Percentiles rank a stretch among this genome's conserved stretches.
Conservation (phyloP, 2,888 invertebrate species). For the Chorisops tibialis region DNA sequence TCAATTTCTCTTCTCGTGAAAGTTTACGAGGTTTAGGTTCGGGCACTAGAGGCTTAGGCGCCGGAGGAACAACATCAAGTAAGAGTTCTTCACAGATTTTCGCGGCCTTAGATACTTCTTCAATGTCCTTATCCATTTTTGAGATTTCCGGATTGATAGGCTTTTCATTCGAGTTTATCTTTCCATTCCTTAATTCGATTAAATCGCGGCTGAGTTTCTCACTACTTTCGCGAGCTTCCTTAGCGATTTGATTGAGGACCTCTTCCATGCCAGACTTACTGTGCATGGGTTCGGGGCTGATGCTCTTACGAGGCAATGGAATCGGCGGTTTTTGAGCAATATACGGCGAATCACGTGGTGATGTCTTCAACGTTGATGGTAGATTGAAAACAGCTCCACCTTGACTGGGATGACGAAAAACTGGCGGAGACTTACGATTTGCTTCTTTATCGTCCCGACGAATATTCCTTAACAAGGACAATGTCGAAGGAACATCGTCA, state of each 20-base stretch:
- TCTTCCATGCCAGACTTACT: constrained; percentile 62
- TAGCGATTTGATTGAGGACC: constrained; percentile 68
- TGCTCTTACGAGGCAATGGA: constrained; percentile 55
- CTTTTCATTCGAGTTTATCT: neutral
- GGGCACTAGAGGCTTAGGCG: constrained; percentile 17
- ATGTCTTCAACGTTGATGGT: constrained; percentile 42
- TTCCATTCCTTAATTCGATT: constrained; percentile 55
- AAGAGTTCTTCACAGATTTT: constrained; percentile 54
- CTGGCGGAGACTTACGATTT: constrained; percentile 26
- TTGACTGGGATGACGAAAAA: constrained; percentile 49
- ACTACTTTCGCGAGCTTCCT: constrained; percentile 72
- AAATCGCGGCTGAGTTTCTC: constrained; percentile 66
- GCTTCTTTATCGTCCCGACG: constrained; percentile 43
- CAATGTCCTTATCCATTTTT: constrained; percentile 45
- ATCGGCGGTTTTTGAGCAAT: constrained; percentile 56
- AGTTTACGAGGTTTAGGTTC: constrained; percentile 39
- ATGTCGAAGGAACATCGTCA: constrained; percentile 45
- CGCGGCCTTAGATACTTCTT: constrained; percentile 53
- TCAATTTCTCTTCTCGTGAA: constrained; percentile 46
- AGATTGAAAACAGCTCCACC: constrained; percentile 49
- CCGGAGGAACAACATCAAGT: constrained; percentile 47
- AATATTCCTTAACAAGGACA: constrained; percentile 44
- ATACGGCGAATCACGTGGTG: constrained; percentile 35
- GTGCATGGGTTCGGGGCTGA: constrained; percentile 54
- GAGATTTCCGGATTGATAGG: constrained; percentile 4